Conservation (phyloP, 1,140 invertebrate genomes). For the Hypothenemus hampei region DNA sequence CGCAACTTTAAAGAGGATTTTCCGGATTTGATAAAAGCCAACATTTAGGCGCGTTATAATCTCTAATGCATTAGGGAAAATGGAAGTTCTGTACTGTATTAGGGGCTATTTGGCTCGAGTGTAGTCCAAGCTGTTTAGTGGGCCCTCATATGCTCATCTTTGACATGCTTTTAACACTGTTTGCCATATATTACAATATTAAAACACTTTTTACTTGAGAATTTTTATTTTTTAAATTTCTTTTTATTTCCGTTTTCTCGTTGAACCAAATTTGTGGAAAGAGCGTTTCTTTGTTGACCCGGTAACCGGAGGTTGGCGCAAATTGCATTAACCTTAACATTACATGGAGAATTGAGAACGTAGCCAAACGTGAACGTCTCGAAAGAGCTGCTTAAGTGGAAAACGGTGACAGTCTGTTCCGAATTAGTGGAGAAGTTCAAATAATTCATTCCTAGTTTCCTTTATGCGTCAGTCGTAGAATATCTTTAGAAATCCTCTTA, state of each 20-base stretch:
- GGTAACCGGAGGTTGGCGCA: conserved; percentile 44
- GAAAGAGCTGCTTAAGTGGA: background rate
- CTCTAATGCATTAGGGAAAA: conserved; percentile 31
- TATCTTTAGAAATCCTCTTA: no score
- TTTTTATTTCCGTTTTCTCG: no score
- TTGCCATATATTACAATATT: no score
- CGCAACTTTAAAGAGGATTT: conserved; percentile 25
- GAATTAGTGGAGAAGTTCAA: background rate
- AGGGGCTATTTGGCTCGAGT: no score
- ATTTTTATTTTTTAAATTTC: no score
- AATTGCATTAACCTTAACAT: conserved; percentile 50
- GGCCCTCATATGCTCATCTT: no score
- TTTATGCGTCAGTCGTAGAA: no score
- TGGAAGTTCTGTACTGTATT: no score
- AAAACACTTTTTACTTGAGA: no score
- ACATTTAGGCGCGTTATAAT: conserved; percentile 34
- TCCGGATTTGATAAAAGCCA: conserved; percentile 24
- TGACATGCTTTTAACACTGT: no score
- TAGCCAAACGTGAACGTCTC: conserved; percentile 45
- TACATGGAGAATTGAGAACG: conserved; percentile 49
- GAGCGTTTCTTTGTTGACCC: conserved; percentile 46
- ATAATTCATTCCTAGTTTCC: background rate
- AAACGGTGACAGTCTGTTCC: background rate
- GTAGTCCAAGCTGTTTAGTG: no score
- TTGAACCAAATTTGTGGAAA: conserved; percentile 37